Evolutionary conservation across 2,888 invertebrate genomes (phyloP), one percentile per base, ranked within the genome.

Genomic region (Caenorhabditis becei): DNA sequence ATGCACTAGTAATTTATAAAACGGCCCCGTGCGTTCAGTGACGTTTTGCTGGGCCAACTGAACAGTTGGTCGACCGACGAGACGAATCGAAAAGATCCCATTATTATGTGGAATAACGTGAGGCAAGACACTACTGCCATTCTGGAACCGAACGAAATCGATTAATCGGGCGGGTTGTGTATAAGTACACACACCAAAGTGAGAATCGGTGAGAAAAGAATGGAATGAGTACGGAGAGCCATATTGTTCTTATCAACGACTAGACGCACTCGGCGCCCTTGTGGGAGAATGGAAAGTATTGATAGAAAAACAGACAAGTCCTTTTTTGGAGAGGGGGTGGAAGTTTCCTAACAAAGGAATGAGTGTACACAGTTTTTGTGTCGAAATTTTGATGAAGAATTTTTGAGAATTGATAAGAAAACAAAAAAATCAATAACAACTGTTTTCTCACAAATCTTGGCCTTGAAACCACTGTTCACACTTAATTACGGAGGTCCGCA

Each of bases 1-100:
- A 63, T 71, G 74, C 74, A 66, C 24, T 58, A 53, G 59, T 74
- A 74, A 74, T 74, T 74, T 65, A 74, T 66, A 47, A 47, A 47
- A 47, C 47, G 47, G 56, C 23, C 62, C 44, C 71, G 71, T 56
- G 62, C 62, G 28, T 72, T 20, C 47, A 18, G 3, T 47, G 47
- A 47, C 41, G 47, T 47, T 35, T 20, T n/a, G 47, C 10, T 41
- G 23, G 61, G 16, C 26, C 7, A 51, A 28, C 37, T 18, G 72
- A 72, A 72, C 72, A 72, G 72, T 72, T 72, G 62, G 56, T 56
- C 32, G 4, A 20, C 49, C 2, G 51, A 44, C 37, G 58, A 54
- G 62, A 51, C 32, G 54, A 71, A 54, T 41, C 41, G 54, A 63
- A 62, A 56, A 62, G 62, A 47, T n/a, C 47, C n/a, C 41, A 41